phyloP scores from a whole-genome alignment of 2,797 vertebrate species.

The Knipowitschia caucasica region DNA sequence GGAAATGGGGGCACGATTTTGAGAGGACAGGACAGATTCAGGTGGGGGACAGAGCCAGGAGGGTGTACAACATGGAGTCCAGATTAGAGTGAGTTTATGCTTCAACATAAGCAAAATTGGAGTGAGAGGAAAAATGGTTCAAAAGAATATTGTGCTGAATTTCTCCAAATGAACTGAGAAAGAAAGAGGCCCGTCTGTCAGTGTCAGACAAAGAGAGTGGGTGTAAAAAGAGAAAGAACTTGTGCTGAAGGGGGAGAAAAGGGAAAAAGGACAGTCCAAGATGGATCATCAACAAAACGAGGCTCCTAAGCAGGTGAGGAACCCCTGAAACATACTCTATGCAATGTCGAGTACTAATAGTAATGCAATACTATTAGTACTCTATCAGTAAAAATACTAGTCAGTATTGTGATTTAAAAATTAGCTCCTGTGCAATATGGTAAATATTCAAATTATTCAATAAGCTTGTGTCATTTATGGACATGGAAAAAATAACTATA shows the following conservation, averaged over 20 bases:
- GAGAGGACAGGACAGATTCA: constrained; percentile 44
- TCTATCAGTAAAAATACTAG: too few relatives aligned
- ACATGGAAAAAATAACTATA: too few relatives aligned
- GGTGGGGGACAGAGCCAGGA: constrained; percentile 44
- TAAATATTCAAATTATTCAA: neutral
- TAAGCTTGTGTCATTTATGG: neutral
- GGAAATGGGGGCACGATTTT: constrained; percentile 41
- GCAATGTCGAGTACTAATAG: too few relatives aligned
- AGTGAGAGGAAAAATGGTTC: constrained; percentile 38
- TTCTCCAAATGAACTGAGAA: constrained; percentile 20
- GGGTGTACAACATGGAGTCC: constrained; percentile 60
- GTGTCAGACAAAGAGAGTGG: constrained; percentile 58
- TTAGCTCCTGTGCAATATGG: neutral
- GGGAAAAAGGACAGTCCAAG: constrained; percentile 63
- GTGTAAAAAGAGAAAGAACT: constrained; percentile 58
- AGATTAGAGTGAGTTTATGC: constrained; percentile 62
- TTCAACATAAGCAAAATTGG: constrained; percentile 35
- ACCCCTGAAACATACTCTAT: neutral
- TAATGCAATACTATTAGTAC: too few relatives aligned
- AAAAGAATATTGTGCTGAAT: constrained; percentile 42
- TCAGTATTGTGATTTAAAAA: too few relatives aligned
- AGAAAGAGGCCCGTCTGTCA: constrained; percentile 44
- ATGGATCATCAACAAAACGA: constrained; percentile 39
- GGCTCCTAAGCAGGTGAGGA: neutral
- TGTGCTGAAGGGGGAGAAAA: constrained; percentile 57